Evolutionary conservation across 2,888 invertebrate species (phyloP).

Genomic region (Callyntrura guangdongensis): DNA sequence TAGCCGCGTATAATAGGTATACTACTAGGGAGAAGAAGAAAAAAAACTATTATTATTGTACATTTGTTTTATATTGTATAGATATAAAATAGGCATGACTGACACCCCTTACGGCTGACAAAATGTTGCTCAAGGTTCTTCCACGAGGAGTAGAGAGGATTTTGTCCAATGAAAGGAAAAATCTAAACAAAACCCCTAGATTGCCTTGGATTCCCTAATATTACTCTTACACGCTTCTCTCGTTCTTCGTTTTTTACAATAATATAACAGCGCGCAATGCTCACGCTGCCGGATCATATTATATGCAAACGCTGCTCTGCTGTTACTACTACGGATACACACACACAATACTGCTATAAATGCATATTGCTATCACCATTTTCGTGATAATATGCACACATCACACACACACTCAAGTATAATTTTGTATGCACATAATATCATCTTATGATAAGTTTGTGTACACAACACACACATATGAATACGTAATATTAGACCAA

Average conservation of each 20-base stretch:
- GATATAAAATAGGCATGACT: slow-evolving; percentile 78
- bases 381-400: slow-evolving; percentile 43
- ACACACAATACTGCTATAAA: slow-evolving; percentile 15
- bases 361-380: slow-evolving; percentile 39
- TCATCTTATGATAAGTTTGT: background rate
- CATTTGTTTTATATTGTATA: slow-evolving; percentile 35
- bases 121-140: slow-evolving; percentile 83
- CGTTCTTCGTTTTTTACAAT: slow-evolving; percentile 24
- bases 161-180: slow-evolving; percentile 84
- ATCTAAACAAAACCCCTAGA: slow-evolving; percentile 84
- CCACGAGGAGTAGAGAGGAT: slow-evolving; percentile 80
- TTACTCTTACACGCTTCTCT: slow-evolving; percentile 75
- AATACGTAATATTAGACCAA: slow-evolving; percentile 12
- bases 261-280: background rate
- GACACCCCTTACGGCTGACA: slow-evolving; percentile 80
- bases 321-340: background rate
- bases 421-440: slow-evolving; percentile 60
- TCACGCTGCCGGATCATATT: background rate
- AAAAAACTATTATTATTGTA: slow-evolving; percentile 11
- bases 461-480: slow-evolving; percentile 12
- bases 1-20: slow-evolving; percentile 50
- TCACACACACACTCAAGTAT: slow-evolving; percentile 36
- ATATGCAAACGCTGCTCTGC: background rate
- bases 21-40: background rate
- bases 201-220: slow-evolving; percentile 79